These are phyloP conservation scores for Melipona bicolor DNA, from an alignment of 2,888 invertebrate species.

Conservation along the genomic window DNA sequence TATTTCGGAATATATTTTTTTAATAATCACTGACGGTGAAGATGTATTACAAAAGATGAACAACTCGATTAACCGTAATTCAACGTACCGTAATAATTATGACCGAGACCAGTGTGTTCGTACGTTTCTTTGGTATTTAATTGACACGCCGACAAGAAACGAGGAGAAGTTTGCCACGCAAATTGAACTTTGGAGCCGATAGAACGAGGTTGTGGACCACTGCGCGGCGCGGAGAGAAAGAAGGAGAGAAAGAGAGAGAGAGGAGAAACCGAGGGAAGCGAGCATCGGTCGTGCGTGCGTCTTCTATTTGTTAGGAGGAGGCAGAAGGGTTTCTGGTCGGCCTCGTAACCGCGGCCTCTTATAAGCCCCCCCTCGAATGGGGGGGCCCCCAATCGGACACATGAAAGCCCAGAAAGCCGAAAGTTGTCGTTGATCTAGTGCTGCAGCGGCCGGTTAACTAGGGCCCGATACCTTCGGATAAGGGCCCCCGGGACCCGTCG, in stretches of 20 bases:
- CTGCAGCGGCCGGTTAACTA: constrained; percentile 80
- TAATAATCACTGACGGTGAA: too few species aligned
- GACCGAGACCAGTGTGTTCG: too few species aligned
- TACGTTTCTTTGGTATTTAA: too few species aligned
- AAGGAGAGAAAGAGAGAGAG: constrained; percentile 43
- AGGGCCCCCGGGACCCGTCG: constrained; percentile 70
- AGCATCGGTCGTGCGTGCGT: constrained; percentile 60
- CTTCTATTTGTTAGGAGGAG: constrained; percentile 77
- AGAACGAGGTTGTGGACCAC: too few species aligned
- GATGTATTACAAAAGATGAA: too few species aligned
- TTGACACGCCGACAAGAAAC: too few species aligned
- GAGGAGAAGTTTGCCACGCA: too few species aligned
- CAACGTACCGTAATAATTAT: too few species aligned
- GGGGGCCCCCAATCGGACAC: constrained; percentile 77
- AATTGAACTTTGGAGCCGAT: too few species aligned
- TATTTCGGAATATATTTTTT: too few species aligned
- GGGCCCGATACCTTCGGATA: constrained; percentile 80
- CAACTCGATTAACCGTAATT: too few species aligned
- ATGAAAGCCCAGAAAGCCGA: constrained; percentile 82
- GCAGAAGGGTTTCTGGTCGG: constrained; percentile 57
- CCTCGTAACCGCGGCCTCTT: constrained; percentile 73
- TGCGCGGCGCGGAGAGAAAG: constrained; percentile 38
- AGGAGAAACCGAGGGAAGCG: constrained; percentile 51
- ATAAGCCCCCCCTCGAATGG: constrained; percentile 64
- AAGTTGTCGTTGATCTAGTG: constrained; percentile 83